Conservation (phyloP, 92 coral and sea anemone species). For the Muricea muricata region DNA sequence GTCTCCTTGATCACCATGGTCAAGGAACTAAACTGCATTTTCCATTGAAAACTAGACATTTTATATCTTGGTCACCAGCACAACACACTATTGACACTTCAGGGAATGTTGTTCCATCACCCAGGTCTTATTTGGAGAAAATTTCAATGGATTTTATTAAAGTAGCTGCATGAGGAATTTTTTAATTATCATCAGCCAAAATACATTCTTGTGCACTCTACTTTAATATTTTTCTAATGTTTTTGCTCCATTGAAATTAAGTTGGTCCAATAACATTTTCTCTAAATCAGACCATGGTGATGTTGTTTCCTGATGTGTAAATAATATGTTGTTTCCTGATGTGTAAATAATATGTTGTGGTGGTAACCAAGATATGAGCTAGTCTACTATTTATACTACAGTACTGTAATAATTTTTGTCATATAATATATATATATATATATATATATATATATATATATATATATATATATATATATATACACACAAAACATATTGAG, state of each 20-base stretch:
- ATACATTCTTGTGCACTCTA: neutral
- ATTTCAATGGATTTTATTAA: slow-evolving; percentile 52
- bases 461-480: too few relatives aligned
- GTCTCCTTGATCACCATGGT: slow-evolving; percentile 49
- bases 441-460: too few relatives aligned
- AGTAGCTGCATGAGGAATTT: slow-evolving; percentile 55
- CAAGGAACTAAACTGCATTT: slow-evolving; percentile 57
- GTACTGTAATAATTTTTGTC: neutral
- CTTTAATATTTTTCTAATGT: neutral
- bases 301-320: neutral
- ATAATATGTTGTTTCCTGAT: slow-evolving; percentile 1
- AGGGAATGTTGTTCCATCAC: slow-evolving; percentile 7
- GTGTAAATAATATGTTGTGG: neutral
- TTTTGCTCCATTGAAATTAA: neutral
- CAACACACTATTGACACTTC: slow-evolving; percentile 23
- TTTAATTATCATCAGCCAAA: neutral
- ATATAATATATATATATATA: neutral
- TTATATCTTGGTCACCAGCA: slow-evolving; percentile 65
- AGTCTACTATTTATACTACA: neutral
- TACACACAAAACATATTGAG: neutral
- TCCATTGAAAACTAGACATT: slow-evolving; percentile 49
- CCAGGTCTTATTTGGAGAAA: slow-evolving; percentile 56
- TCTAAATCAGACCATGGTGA: neutral
- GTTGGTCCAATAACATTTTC: neutral
- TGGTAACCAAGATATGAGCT: neutral